Evolutionary conservation across 1,140 invertebrate genomes (phyloP), one percentile per base, ranked within the genome.

Genomic region (Euschistus heros): DNA sequence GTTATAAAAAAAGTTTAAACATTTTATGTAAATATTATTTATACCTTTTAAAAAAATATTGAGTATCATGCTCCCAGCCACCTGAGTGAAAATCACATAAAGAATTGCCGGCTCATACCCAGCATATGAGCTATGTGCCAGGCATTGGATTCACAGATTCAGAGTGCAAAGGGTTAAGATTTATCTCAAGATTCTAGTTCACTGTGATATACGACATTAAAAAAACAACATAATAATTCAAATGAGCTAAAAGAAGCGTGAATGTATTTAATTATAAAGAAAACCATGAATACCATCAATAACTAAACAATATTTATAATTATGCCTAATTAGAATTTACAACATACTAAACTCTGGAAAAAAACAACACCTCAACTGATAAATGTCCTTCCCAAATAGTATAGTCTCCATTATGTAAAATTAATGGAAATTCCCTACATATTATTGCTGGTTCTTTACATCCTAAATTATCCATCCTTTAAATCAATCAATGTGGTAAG

Each of bases 371-470:
- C n/a, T 47, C 14, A n/a, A 47, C 13, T 27, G 27, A 27, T 37
- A 37, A 63, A 22, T 33, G 22, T 63, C 62, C 26, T 62, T 42
- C 60, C 20, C 30, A 44, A 4, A 30, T 20, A 14, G 42, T 62
- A 14, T n/a, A 33, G 42, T 63, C n/a, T 18, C 17, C 37, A 42
- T 50, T 33, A n/a, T 63, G 37, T 57, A 47, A 67, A 50, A 50
- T 18, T 13, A 50, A 50, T 18, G 47, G 47, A 22, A 50, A 50
- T 22, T 50, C 47, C n/a, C 10, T n/a, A 50, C 6, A 22, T 50
- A 50, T 20, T 4, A 20, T 6, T 50, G 22, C 5, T 7, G 5
- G n/a, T 50, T 50, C 46, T 6, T 47, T 2, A 5, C 30, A 3
- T 30, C 30, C 33, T 37, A 37, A 37, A 10, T 13, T 13, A 10